phyloP scores from a whole-genome alignment of 2,888 invertebrate species.

The Dichetophora obliterata region DNA sequence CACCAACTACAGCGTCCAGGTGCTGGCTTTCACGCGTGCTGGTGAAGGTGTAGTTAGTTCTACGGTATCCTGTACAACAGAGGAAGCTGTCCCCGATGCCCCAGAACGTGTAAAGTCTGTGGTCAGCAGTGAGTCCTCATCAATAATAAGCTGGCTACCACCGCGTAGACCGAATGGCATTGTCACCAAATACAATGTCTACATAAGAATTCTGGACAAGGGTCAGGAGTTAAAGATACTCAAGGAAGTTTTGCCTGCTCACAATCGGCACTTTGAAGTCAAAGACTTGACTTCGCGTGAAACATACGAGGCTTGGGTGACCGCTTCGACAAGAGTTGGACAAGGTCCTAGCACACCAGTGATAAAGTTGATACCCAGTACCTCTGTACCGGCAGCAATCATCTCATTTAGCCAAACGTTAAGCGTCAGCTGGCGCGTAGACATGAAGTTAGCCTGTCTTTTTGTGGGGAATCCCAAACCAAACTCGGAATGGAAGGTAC shows the following conservation, averaged over 20 bases:
- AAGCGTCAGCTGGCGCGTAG: constrained; percentile 72
- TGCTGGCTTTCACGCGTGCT: constrained; percentile 75
- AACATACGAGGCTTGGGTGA: constrained; percentile 75
- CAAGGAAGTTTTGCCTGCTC: constrained; percentile 70
- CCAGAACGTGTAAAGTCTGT: constrained; percentile 76
- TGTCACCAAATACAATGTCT: constrained; percentile 75
- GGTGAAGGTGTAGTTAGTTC: constrained; percentile 75
- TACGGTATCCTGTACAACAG: constrained; percentile 73
- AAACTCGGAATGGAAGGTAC: constrained; percentile 71
- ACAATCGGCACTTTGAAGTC: constrained; percentile 72
- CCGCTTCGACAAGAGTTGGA: constrained; percentile 75
- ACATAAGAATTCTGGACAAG: constrained; percentile 72
- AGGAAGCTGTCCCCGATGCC: constrained; percentile 74
- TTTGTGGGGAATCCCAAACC: constrained; percentile 73
- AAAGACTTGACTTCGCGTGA: constrained; percentile 72
- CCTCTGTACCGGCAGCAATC: constrained; percentile 72
- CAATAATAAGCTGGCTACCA: constrained; percentile 77
- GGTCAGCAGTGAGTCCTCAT: constrained; percentile 73
- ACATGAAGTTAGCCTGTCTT: constrained; percentile 72
- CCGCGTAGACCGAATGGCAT: constrained; percentile 76
- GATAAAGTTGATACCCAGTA: constrained; percentile 71
- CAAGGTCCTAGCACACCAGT: constrained; percentile 74
- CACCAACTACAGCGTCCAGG: constrained; percentile 77
- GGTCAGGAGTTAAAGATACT: constrained; percentile 72
- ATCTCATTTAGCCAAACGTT: constrained; percentile 73